phyloP scores from a whole-genome alignment of 1,140 invertebrate species.

The Drosophila oshimai region DNA sequence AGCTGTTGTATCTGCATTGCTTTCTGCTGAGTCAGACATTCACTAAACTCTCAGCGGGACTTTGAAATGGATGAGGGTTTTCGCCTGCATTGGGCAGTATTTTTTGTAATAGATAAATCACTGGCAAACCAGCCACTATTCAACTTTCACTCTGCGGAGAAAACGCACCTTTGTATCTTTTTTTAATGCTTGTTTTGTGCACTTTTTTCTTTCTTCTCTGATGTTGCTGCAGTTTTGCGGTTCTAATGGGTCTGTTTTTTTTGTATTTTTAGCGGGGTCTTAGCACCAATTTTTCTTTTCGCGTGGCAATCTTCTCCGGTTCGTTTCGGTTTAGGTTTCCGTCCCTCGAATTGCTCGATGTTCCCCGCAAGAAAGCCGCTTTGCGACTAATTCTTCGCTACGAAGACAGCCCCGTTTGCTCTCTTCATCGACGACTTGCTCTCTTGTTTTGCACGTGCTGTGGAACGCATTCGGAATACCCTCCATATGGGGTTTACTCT shows the following conservation, averaged over 20 bases:
- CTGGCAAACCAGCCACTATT: too few relatives aligned
- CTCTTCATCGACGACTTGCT: neutral
- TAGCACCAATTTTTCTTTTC: constrained; percentile 70
- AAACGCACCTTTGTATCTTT: constrained; percentile 61
- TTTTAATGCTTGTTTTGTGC: constrained; percentile 43
- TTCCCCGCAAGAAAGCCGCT: constrained; percentile 71
- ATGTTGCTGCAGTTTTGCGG: constrained; percentile 12
- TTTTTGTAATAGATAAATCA: neutral
- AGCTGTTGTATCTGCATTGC: constrained; percentile 48
- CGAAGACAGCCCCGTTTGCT: constrained; percentile 21
- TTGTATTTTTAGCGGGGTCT: constrained; percentile 34
- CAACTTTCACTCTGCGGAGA: constrained; percentile 58
- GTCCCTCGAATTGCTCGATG: constrained; percentile 13
- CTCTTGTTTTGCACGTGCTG: constrained; percentile 59
- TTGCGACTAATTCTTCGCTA: constrained; percentile 70
- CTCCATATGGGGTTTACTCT: constrained; percentile 27
- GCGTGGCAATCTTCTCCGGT: constrained; percentile 55
- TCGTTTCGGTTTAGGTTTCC: constrained; percentile 6
- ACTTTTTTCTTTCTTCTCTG: constrained; percentile 10
- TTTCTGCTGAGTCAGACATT: constrained; percentile 49
- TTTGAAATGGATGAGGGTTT: constrained; percentile 4
- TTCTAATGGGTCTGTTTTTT: neutral
- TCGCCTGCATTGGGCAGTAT: constrained; percentile 20
- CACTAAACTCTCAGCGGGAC: constrained; percentile 3
- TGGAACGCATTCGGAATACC: constrained; percentile 40